Conservation (phyloP, 1,140 invertebrate species). For the Brachionus calyciflorus region DNA sequence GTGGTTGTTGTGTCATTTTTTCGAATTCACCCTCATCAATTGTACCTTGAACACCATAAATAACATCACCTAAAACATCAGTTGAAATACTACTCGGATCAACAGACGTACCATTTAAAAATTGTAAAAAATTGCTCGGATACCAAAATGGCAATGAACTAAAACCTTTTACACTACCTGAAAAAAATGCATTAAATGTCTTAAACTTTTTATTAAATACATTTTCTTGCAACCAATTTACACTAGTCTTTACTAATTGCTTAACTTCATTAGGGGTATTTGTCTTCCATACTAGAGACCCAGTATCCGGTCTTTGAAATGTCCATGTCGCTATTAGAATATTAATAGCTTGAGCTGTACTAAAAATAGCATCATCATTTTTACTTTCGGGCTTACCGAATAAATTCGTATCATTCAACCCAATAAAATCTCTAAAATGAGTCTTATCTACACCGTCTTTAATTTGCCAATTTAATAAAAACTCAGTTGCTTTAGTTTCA, state of each 20-base stretch:
- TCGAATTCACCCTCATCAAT: constrained; percentile 49
- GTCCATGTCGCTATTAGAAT: constrained; percentile 51
- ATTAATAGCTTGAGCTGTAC: constrained; percentile 52
- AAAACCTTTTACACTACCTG: constrained; percentile 53
- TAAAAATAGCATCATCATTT: constrained; percentile 53
- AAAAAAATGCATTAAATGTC: constrained; percentile 57
- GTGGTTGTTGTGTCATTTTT: constrained; percentile 49
- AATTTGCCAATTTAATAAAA: neutral
- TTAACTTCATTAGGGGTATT: constrained; percentile 51
- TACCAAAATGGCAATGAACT: constrained; percentile 52
- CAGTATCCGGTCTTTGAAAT: constrained; percentile 47
- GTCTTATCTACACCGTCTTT: constrained; percentile 35
- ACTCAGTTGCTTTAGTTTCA: constrained; percentile 12
- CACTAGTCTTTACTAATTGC: constrained; percentile 48
- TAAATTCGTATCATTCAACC: constrained; percentile 51
- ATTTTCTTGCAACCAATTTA: constrained; percentile 50
- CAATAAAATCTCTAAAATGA: constrained; percentile 56
- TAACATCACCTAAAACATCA: constrained; percentile 2
- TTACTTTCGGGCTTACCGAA: constrained; percentile 50
- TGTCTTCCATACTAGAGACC: constrained; percentile 48
- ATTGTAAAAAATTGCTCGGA: constrained; percentile 52
- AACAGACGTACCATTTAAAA: constrained; percentile 51
- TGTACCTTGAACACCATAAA: constrained; percentile 50
- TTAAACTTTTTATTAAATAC: constrained; percentile 51
- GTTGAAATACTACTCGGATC: constrained; percentile 22